Base-by-base conservation (phyloP, 2,113 vertebrate genomes). In the Myrmecophaga tridactyla region DNA sequence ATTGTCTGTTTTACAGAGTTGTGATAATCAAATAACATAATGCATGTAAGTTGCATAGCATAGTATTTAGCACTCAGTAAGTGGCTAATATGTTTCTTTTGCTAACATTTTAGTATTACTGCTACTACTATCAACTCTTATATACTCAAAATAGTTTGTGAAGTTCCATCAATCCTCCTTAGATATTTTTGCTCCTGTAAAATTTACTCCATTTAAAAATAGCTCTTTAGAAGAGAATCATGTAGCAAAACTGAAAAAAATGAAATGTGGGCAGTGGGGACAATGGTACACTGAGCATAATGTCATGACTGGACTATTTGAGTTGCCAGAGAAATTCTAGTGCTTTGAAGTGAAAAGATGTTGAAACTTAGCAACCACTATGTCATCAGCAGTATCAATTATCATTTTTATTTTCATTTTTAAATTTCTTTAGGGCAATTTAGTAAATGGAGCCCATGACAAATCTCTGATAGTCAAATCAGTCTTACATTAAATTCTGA, bases 291-390 rank as follows among this genome's bases (percentile, higher is more conserved):
- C 29, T 27, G 23, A 39, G 10, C 39, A 31, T 46, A 4, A 4
- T 53, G 13, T 63, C 60, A 6, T 41, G 14, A 58, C 39, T 10
- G 41, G 60, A n/a, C n/a, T 43, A 27, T 76, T 72, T 92, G 72
- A 94, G 65, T 95, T 70, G 73, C 75, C 58, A 80, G 90, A 85
- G 76, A 94, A 58, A 96, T 62, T 73, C 46, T 10, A 62, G 72
- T 0, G 18, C 89, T 95, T 96, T 96, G 91, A 96, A 95, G 81
- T 73, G 34, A 81, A 85, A 92, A 56, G 12, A 18, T 90, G 94
- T 94, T 82, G 94, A 97, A 92, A 76, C 34, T 39, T 36, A 89
- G 87, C 78, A 69, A 80, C 56, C 51, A 7, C 31, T 23, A 0
- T 67, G 20, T 70, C 51, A 39, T 23, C 2, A 10, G 29, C 29